A percentile compares a stretch with the other conserved stretches of the same genome.
Evolutionary conservation across 2,888 invertebrate genomes (phyloP).

Genomic region (Smittia aterrima): DNA sequence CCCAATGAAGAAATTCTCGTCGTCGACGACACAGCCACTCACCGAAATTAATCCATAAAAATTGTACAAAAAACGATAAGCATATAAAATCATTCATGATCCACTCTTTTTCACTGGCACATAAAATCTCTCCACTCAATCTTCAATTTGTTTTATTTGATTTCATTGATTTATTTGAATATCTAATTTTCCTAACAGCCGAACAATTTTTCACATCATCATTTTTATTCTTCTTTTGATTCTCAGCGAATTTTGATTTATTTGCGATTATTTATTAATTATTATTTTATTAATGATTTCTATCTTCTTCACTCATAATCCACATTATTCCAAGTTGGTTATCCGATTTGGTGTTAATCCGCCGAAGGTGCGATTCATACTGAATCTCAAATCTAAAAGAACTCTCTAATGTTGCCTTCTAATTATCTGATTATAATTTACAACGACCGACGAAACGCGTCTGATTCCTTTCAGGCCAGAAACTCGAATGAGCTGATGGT

Average conservation of each 20-base stretch:
- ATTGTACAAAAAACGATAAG: slow-evolving; percentile 11
- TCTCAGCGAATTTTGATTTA: neutral
- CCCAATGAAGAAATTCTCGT: neutral
- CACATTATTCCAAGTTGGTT: slow-evolving; percentile 1
- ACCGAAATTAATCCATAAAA: slow-evolving; percentile 27
- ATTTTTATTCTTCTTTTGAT: neutral
- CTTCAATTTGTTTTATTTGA: neutral
- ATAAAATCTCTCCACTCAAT: slow-evolving; percentile 10
- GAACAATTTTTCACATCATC: neutral
- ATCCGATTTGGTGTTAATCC: slow-evolving; percentile 7
- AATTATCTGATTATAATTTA: neutral
- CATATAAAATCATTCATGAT: slow-evolving; percentile 12
- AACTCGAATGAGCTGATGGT: slow-evolving; percentile 17
- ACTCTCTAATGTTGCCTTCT: neutral
- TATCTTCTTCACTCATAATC: neutral
- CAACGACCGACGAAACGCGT: neutral
- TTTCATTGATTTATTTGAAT: neutral
- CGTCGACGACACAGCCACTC: slow-evolving; percentile 2
- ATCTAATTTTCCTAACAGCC: slow-evolving; percentile 4
- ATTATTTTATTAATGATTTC: neutral
- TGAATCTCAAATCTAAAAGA: neutral
- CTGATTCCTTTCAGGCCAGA: neutral
- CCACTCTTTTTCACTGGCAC: neutral
- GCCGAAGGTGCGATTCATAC: neutral
- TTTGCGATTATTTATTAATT: neutral